A percentile compares a stretch with the other conserved stretches of the same genome.
Conservation (phyloP, 2,113 vertebrate genomes). For the Gavialis gangeticus region DNA sequence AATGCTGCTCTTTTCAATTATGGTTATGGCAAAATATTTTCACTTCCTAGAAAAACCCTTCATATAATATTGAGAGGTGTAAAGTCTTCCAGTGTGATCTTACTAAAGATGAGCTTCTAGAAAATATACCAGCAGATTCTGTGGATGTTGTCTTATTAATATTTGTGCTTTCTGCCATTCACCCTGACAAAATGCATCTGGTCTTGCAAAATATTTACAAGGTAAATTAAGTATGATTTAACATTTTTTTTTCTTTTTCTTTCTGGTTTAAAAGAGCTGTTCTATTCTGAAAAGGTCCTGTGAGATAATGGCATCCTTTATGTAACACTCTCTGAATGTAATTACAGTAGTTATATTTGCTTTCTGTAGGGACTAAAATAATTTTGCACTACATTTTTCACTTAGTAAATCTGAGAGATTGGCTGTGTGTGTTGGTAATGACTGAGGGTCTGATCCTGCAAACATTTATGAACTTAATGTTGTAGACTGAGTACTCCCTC, state of each 20-base stretch:
- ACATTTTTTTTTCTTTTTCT: neutral
- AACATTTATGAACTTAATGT: neutral
- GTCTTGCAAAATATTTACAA: slow-evolving; percentile 88
- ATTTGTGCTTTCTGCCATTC: slow-evolving; percentile 95
- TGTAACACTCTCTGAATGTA: neutral
- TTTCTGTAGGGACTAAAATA: neutral
- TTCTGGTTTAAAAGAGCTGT: neutral
- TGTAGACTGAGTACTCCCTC: neutral
- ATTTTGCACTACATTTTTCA: neutral
- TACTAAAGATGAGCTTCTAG: slow-evolving; percentile 89
- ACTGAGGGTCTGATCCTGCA: neutral
- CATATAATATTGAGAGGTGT: slow-evolving; percentile 86
- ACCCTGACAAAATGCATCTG: slow-evolving; percentile 94
- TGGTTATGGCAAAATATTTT: neutral
- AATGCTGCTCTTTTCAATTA: neutral
- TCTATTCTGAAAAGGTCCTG: neutral
- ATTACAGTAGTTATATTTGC: neutral
- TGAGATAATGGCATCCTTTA: neutral
- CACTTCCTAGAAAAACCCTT: slow-evolving; percentile 85
- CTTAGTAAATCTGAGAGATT: neutral
- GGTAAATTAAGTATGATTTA: slow-evolving; percentile 73
- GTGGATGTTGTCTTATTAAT: slow-evolving; percentile 91
- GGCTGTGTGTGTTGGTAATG: neutral
- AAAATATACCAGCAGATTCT: slow-evolving; percentile 81
- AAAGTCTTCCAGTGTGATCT: slow-evolving; percentile 95